Evolutionary conservation across 2,888 invertebrate species (phyloP).

Genomic region (Notodonta ziczac): DNA sequence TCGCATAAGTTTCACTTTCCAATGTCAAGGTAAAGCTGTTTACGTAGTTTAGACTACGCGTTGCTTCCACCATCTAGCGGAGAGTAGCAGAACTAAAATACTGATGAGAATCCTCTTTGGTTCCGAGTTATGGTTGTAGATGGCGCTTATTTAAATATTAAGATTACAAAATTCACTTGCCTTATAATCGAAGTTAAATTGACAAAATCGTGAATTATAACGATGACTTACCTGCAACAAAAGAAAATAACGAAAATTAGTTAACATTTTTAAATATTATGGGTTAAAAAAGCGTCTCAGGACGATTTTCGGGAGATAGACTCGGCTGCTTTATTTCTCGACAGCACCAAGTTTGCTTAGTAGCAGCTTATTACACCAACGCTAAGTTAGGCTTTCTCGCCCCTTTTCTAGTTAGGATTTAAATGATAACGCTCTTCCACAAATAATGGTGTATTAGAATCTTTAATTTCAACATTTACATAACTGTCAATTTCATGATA

Average conservation of each 20-base stretch:
- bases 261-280: slow-evolving; percentile 4
- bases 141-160: slow-evolving; percentile 47
- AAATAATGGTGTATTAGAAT: too few species aligned
- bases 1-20: background rate
- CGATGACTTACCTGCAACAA: slow-evolving; percentile 48
- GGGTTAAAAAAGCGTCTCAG: background rate
- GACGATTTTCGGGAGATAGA: too few species aligned
- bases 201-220: background rate
- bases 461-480: too few species aligned
- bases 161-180: slow-evolving; percentile 13
- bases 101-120: background rate
- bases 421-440: too few species aligned
- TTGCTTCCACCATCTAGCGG: slow-evolving; percentile 34
- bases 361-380: too few species aligned
- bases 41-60: background rate
- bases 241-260: slow-evolving; percentile 8
- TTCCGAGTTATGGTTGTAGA: slow-evolving; percentile 33
- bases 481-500: too few species aligned
- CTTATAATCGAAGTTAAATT: background rate
- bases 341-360: too few species aligned
- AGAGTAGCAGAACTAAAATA: slow-evolving; percentile 33
- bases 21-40: background rate
- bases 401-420: too few species aligned
- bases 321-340: too few species aligned
- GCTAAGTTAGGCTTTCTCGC: too few species aligned